phyloP scores from a whole-genome alignment of 2,888 invertebrate species.

The Metopia argyrocephala region DNA sequence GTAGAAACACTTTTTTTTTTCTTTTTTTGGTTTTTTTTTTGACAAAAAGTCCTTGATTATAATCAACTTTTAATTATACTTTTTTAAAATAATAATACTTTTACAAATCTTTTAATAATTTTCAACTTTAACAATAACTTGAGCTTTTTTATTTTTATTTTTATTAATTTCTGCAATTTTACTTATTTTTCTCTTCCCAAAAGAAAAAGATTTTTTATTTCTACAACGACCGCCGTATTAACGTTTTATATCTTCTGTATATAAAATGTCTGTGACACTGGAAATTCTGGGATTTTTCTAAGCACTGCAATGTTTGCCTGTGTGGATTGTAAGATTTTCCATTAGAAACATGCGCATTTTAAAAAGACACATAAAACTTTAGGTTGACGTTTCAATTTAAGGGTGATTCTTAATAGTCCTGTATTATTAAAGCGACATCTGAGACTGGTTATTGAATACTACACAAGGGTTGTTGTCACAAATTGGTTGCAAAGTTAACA shows the following conservation, averaged over 20 bases:
- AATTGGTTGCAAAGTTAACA: neutral
- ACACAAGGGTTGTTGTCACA: slow-evolving; percentile 24
- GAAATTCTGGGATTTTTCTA: slow-evolving; percentile 68
- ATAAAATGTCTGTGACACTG: slow-evolving; percentile 70
- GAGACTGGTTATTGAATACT: neutral
- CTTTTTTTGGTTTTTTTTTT: neutral
- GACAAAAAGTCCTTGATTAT: slow-evolving; percentile 23
- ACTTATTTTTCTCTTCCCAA: slow-evolving; percentile 20
- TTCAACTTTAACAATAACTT: neutral
- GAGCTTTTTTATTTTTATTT: neutral
- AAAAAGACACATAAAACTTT: slow-evolving; percentile 12
- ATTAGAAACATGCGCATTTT: slow-evolving; percentile 59
- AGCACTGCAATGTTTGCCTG: slow-evolving; percentile 53
- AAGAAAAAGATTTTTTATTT: slow-evolving; percentile 15
- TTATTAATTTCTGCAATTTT: slow-evolving; percentile 8
- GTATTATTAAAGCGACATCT: slow-evolving; percentile 43
- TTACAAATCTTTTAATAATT: neutral
- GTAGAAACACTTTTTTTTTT: neutral
- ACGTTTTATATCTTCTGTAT: slow-evolving; percentile 55
- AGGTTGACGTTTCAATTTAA: slow-evolving; percentile 33
- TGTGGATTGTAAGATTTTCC: slow-evolving; percentile 57
- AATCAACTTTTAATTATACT: neutral
- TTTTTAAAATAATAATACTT: neutral
- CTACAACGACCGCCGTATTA: slow-evolving; percentile 30
- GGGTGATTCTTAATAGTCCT: slow-evolving; percentile 27